A percentile compares a stretch with the other conserved stretches of the same genome.
Conservation (phyloP, 2,797 vertebrate species). For the Saxicola maurus region DNA sequence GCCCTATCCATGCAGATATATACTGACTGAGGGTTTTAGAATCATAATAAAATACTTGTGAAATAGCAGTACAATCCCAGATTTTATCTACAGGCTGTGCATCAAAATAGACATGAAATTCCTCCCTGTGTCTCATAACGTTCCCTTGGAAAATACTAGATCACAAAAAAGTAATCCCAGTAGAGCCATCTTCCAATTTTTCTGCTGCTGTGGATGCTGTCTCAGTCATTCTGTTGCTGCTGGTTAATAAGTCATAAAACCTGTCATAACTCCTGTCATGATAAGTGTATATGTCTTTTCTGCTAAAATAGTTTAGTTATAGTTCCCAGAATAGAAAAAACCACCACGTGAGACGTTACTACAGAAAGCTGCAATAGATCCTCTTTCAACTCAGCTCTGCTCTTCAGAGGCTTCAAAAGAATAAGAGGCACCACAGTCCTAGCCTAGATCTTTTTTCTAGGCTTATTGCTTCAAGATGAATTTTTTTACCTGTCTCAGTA, state of each 20-base stretch:
- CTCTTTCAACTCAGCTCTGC: not conserved
- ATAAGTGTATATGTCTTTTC: not conserved
- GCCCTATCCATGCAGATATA: not conserved
- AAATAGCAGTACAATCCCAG: not conserved
- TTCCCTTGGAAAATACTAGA: conserved; percentile 19
- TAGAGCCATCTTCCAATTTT: not conserved
- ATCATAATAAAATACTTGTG: not conserved
- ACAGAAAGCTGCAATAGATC: not conserved
- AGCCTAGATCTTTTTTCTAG: not conserved
- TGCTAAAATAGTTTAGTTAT: conserved; percentile 10
- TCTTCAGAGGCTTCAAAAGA: not conserved
- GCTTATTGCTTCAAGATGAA: not conserved
- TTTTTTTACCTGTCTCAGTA: not conserved
- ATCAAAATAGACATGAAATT: conserved; percentile 31
- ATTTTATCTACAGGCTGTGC: conserved; percentile 1
- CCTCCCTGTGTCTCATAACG: not conserved
- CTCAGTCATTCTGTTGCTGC: conserved; percentile 17
- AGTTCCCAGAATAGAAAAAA: conserved; percentile 3
- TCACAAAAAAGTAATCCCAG: not conserved
- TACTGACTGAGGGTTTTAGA: not conserved
- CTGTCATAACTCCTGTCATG: conserved; percentile 16
- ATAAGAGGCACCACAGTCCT: not conserved
- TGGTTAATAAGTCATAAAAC: conserved; percentile 40
- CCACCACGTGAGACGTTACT: not conserved
- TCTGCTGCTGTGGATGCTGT: conserved; percentile 8